Conservation (phyloP, 2,888 invertebrate genomes). For the Aspidapion aeneum region DNA sequence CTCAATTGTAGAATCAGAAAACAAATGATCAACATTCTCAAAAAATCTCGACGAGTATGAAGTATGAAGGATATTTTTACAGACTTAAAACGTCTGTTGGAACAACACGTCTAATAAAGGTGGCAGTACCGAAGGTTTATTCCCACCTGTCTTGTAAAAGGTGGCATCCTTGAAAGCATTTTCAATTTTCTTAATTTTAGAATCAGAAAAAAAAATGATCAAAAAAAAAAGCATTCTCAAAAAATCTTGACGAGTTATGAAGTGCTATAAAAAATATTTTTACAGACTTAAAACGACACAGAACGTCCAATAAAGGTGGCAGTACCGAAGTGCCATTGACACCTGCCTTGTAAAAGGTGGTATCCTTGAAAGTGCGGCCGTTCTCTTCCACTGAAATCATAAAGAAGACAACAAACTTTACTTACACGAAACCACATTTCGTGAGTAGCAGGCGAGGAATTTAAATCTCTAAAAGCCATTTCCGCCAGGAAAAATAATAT, state of each 20-base stretch:
- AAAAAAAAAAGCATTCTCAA: too few relatives aligned
- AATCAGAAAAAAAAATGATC: too few relatives aligned
- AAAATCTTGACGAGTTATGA: too few relatives aligned
- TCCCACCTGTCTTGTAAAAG: slow-evolving; percentile 27
- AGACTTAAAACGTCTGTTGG: not conserved
- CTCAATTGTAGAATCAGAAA: too few relatives aligned
- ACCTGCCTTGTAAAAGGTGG: slow-evolving; percentile 20
- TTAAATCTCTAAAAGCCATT: not conserved
- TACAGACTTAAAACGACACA: not conserved
- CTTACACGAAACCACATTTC: too few relatives aligned
- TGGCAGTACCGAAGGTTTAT: too few relatives aligned
- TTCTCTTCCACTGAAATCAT: slow-evolving; percentile 13
- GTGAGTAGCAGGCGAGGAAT: not conserved
- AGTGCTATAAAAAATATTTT: too few relatives aligned
- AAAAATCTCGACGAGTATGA: too few relatives aligned
- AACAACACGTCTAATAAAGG: not conserved
- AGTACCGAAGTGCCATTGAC: slow-evolving; percentile 24
- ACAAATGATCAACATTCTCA: too few relatives aligned
- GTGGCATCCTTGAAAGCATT: slow-evolving; percentile 26
- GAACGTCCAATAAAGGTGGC: not conserved
- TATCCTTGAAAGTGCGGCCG: slow-evolving; percentile 27
- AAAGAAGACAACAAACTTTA: not conserved
- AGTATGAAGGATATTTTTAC: too few relatives aligned
- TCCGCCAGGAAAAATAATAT: not conserved
- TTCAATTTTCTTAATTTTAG: slow-evolving; percentile 23